Percentiles rank a stretch among this genome's conserved stretches.
Evolutionary conservation across 2,888 invertebrate genomes (phyloP).

Genomic region (Protophormia terraenovae): DNA sequence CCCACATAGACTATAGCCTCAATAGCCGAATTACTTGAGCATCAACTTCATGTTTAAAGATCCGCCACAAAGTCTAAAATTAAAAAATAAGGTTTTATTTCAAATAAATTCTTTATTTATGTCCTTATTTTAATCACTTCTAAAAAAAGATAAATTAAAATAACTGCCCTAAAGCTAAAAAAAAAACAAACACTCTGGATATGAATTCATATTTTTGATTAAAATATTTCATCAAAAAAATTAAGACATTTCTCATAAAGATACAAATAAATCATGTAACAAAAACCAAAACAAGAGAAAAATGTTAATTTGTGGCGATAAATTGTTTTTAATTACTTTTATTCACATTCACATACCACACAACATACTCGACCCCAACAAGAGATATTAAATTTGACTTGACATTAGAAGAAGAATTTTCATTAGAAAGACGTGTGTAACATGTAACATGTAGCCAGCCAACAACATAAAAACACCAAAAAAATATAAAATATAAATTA

Average conservation of each 20-base stretch:
- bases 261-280: slow-evolving; percentile 19
- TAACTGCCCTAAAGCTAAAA: too few relatives aligned
- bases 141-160: too few relatives aligned
- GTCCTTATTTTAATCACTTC: too few relatives aligned
- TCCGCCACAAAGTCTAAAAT: too few relatives aligned
- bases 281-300: slow-evolving; percentile 22
- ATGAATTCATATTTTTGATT: neutral
- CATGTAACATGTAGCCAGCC: slow-evolving; percentile 31
- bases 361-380: slow-evolving; percentile 46
- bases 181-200: neutral
- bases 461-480: slow-evolving; percentile 10
- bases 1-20: too few relatives aligned
- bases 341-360: too few relatives aligned
- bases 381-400: slow-evolving; percentile 64
- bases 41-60: too few relatives aligned
- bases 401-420: slow-evolving; percentile 65
- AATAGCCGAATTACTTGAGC: too few relatives aligned
- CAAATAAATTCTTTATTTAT: too few relatives aligned
- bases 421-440: slow-evolving; percentile 58
- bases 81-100: too few relatives aligned
- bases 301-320: slow-evolving; percentile 64
- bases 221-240: slow-evolving; percentile 27
- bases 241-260: slow-evolving; percentile 45
- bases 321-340: slow-evolving; percentile 68
- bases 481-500: slow-evolving; percentile 54